Evolutionary conservation across 2,888 invertebrate genomes (phyloP).

Genomic region (Aleiodes leptofemur): DNA sequence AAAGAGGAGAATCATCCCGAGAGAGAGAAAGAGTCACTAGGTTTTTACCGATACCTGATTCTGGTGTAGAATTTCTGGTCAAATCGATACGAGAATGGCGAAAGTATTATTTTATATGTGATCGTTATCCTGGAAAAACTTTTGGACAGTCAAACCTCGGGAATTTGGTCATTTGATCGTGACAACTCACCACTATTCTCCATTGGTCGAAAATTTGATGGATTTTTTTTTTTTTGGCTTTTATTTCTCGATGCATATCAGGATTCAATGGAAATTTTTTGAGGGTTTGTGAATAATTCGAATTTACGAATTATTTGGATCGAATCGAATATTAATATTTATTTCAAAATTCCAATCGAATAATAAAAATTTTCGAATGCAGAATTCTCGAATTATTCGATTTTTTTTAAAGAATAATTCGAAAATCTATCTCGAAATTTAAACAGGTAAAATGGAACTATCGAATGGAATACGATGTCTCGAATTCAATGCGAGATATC

Average conservation of each 20-base stretch:
- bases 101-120: slow-evolving; percentile 34
- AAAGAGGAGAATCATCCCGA: slow-evolving; percentile 7
- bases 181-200: slow-evolving; percentile 6
- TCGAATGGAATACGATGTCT: too few species aligned
- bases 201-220: not conserved
- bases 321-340: too few species aligned
- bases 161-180: slow-evolving; percentile 39
- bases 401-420: too few species aligned
- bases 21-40: slow-evolving; percentile 26
- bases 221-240: not conserved
- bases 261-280: slow-evolving; percentile 22
- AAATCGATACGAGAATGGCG: slow-evolving; percentile 30
- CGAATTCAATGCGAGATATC: too few species aligned
- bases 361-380: too few species aligned
- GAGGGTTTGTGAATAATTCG: too few species aligned
- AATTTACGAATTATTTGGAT: too few species aligned
- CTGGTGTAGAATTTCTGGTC: slow-evolving; percentile 9
- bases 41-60: slow-evolving; percentile 37
- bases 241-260: not conserved
- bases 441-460: too few species aligned
- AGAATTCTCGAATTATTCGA: too few species aligned
- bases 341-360: too few species aligned
- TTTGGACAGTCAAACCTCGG: slow-evolving; percentile 2
- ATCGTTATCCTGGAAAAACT: slow-evolving; percentile 42
- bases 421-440: too few species aligned